Evolutionary conservation across 2,113 vertebrate genomes (phyloP).

Genomic region (Marcusenius ussheri): DNA sequence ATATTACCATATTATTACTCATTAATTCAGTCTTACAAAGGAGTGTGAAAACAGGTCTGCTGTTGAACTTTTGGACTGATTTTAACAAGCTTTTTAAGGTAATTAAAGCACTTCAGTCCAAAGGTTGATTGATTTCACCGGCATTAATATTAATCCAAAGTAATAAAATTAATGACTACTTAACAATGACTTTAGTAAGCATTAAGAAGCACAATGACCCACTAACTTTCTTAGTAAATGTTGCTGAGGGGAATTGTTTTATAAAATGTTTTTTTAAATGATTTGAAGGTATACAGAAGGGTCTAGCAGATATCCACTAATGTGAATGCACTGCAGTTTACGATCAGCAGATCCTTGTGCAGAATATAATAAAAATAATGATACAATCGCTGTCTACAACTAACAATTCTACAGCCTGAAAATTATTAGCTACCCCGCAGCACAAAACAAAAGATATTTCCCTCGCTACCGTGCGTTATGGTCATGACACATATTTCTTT

Average conservation of each 20-base stretch:
- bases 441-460: background rate
- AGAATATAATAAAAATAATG: background rate
- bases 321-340: background rate
- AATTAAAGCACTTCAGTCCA: background rate
- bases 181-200: background rate
- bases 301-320: background rate
- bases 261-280: background rate
- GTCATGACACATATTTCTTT: background rate
- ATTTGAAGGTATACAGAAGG: background rate
- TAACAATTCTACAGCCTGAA: background rate
- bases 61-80: background rate
- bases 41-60: background rate
- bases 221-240: background rate
- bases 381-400: background rate
- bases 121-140: background rate
- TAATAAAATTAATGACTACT: background rate
- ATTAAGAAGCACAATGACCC: background rate
- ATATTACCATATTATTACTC: background rate
- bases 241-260: background rate
- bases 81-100: background rate
- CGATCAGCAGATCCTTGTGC: background rate
- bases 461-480: background rate
- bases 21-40: background rate
- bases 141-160: slow-evolving; percentile 1
- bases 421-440: background rate